Conservation (phyloP, 2,113 vertebrate genomes). For the Bettongia penicillata region DNA sequence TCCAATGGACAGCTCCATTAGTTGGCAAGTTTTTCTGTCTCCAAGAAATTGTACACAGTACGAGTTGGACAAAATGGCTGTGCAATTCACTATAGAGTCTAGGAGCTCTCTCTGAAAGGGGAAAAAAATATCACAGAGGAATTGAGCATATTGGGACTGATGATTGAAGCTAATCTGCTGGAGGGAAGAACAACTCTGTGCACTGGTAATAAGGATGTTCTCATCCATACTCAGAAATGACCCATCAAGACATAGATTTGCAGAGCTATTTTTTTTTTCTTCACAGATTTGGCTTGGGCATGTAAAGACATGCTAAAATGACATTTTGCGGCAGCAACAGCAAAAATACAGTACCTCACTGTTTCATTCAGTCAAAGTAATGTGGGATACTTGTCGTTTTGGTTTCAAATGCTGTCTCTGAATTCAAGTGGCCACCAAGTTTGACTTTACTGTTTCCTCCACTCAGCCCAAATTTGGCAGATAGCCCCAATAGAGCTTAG, state of each 20-base stretch:
- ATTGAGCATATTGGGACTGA: slow-evolving; percentile 46
- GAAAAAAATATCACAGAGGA: slow-evolving; percentile 33
- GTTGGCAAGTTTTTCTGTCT: slow-evolving; percentile 22
- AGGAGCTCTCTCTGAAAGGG: slow-evolving; percentile 11
- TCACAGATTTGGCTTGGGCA: neutral
- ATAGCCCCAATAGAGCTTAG: slow-evolving; percentile 73
- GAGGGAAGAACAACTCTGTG: slow-evolving; percentile 65
- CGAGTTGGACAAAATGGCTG: slow-evolving; percentile 30
- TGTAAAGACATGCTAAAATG: slow-evolving; percentile 25
- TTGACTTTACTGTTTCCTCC: slow-evolving; percentile 67
- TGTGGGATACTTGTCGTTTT: neutral
- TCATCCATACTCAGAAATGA: slow-evolving; percentile 63
- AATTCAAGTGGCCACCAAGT: slow-evolving; percentile 68
- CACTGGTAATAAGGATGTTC: slow-evolving; percentile 59
- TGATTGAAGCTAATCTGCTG: slow-evolving; percentile 39
- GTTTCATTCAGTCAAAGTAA: slow-evolving; percentile 65
- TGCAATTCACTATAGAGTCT: slow-evolving; percentile 45
- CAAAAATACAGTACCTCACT: slow-evolving; percentile 40
- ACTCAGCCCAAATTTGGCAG: slow-evolving; percentile 74
- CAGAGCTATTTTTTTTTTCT: neutral
- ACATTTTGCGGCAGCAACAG: slow-evolving; percentile 24
- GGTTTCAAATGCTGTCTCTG: slow-evolving; percentile 66
- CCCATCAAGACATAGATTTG: slow-evolving; percentile 48
- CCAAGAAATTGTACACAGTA: slow-evolving; percentile 7
- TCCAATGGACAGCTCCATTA: slow-evolving; percentile 42